Evolutionary conservation across 2,113 vertebrate species (phyloP).

Genomic region (Colaptes auratus): DNA sequence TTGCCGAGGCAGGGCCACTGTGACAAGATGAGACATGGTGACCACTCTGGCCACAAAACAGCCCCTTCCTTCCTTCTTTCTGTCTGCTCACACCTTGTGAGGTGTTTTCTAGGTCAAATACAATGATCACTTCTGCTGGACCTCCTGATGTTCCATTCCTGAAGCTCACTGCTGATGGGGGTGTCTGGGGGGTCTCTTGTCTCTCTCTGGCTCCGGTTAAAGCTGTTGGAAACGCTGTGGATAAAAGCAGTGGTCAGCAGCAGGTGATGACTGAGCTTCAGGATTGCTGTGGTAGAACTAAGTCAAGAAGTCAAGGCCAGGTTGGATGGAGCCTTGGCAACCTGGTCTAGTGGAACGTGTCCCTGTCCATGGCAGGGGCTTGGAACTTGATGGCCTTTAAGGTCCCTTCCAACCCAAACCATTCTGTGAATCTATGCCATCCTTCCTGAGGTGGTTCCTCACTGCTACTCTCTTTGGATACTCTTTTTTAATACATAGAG

Average conservation of each 20-base stretch:
- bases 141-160: not conserved
- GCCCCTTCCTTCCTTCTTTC: not conserved
- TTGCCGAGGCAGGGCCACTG: not conserved
- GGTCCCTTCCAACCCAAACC: no score
- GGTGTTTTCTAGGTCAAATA: not conserved
- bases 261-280: not conserved
- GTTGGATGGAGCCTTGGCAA: no score
- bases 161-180: not conserved
- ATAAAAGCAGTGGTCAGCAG: not conserved
- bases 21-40: not conserved
- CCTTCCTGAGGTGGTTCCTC: not conserved
- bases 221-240: not conserved
- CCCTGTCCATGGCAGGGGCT: no score
- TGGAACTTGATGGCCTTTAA: no score
- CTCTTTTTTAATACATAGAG: accelerated
- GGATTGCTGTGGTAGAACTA: not conserved
- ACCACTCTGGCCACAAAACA: not conserved
- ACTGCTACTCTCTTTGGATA: not conserved
- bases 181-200: not conserved
- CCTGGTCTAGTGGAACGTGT: no score
- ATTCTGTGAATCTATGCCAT: no score
- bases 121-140: not conserved
- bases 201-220: not conserved
- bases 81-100: not conserved
- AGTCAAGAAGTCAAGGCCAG: no score